These are phyloP conservation scores for Fundulus diaphanus DNA, from an alignment of 2,797 vertebrate species.

Conservation along the genomic window DNA sequence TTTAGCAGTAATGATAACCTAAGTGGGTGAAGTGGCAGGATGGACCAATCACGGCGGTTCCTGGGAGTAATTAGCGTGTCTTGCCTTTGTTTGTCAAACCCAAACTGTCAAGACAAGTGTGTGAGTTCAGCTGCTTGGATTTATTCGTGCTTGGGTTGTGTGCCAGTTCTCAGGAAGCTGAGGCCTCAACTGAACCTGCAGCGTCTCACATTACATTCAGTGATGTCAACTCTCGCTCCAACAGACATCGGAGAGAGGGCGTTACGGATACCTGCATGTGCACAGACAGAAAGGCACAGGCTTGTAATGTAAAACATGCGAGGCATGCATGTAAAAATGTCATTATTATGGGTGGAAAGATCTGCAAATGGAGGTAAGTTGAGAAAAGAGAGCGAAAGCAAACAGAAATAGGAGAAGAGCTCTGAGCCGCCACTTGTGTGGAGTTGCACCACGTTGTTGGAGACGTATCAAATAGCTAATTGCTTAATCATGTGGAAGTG, in stretches of 20 bases:
- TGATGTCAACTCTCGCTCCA: slow-evolving; percentile 49
- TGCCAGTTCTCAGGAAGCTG: slow-evolving; percentile 48
- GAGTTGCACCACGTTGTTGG: slow-evolving; percentile 89
- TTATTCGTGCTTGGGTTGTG: slow-evolving; percentile 2
- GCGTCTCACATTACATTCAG: slow-evolving; percentile 69
- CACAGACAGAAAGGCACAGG: slow-evolving; percentile 18
- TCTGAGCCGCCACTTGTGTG: slow-evolving; percentile 85
- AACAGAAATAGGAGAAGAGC: slow-evolving; percentile 41
- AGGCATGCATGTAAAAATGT: not conserved
- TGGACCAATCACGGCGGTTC: not conserved
- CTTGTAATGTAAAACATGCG: too few species aligned
- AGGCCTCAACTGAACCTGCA: slow-evolving; percentile 56
- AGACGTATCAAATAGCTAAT: slow-evolving; percentile 91
- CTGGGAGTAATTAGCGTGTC: not conserved
- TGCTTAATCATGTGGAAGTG: slow-evolving; percentile 97
- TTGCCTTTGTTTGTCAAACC: slow-evolving; percentile 16
- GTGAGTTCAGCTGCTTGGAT: not conserved
- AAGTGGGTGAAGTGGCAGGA: not conserved
- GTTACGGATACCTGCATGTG: not conserved
- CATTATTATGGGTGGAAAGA: not conserved
- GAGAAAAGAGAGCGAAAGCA: slow-evolving; percentile 8
- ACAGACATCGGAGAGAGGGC: slow-evolving; percentile 31
- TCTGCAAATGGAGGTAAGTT: slow-evolving; percentile 22
- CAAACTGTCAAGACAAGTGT: slow-evolving; percentile 19
- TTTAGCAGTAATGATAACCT: not conserved